Evolutionary conservation across 2,888 invertebrate genomes (phyloP).

Genomic region (Tipula lateralis): DNA sequence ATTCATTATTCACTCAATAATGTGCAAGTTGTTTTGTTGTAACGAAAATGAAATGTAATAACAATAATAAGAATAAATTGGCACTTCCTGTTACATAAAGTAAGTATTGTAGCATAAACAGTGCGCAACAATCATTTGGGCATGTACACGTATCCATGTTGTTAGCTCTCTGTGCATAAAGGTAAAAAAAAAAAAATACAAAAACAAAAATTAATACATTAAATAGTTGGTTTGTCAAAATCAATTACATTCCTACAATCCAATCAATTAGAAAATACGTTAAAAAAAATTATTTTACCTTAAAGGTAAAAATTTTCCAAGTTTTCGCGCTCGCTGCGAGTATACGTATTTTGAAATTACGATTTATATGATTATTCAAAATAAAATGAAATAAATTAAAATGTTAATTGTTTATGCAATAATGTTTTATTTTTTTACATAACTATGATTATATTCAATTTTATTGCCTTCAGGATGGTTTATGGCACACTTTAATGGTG

Average conservation of each 20-base stretch:
- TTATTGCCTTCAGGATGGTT: constrained; percentile 13
- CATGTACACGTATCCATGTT: neutral
- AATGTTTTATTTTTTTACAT: neutral
- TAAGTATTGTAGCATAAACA: neutral
- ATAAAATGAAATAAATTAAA: constrained; percentile 11
- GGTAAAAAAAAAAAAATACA: neutral
- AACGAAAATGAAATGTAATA: constrained; percentile 5
- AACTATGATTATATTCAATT: neutral
- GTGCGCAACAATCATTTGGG: neutral
- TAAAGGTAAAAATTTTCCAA: neutral
- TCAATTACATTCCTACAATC: constrained; percentile 24
- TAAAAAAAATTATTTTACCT: neutral
- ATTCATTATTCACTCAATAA: neutral
- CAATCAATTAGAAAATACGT: neutral
- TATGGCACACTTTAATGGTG: constrained; percentile 24
- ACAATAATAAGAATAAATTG: neutral
- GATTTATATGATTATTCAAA: neutral
- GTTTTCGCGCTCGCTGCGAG: neutral
- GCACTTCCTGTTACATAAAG: constrained; percentile 19
- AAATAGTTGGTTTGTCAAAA: neutral
- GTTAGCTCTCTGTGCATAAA: neutral
- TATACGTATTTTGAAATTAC: neutral
- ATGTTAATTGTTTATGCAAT: constrained; percentile 19
- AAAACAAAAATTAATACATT: neutral
- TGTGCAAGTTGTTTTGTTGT: neutral